Evolutionary conservation across 2,113 vertebrate species (phyloP), one percentile per base, ranked within the genome.

Genomic region (Onychorhynchus coronatus): DNA sequence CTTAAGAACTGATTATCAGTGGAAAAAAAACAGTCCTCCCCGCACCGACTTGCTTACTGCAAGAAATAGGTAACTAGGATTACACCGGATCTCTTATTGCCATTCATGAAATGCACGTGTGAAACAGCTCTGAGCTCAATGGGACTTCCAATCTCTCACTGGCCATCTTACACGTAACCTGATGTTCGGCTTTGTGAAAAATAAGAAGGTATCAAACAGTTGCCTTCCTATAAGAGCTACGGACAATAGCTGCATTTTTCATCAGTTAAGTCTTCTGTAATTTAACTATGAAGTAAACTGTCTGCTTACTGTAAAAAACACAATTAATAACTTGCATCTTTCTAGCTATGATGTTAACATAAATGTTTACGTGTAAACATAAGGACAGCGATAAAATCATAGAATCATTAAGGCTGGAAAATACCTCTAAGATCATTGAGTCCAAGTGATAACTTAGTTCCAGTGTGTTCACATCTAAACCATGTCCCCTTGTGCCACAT

Each of bases 21-120:
- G 67, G 24, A 52, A 65, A 12, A 30, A 30, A 47, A 66, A 17
- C 6, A 24, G 14, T 46, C 39, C 4, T 37, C 27, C 9, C 47
- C 7, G 2, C 11, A 49, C 8, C 0, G 0, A 46, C 30, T 17
- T 50, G 31, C 35, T 28, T 23, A 14, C 27, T 37, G 2, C 39
- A 77, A 55, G 23, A 75, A 76, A 44, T 8, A 27, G 12, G 6
- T 27, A 44, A 27, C 6, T 67, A 55, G n/a, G 52, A 21, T 77
- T 55, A 20, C 12, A 33, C 31, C 16, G 49, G 12, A 21, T 39
- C 16, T 75, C 33, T 65, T 50, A 33, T 7, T 47, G 37, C 41
- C 33, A 17, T n/a, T 52, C 17, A 4, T 10, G 9, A 76, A 61
- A 59, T 6, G 11, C 8, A 14, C 56, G 35, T 22, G 3, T 8